phyloP scores from a whole-genome alignment of 2,888 invertebrate species.

The Amaurobius ferox region DNA sequence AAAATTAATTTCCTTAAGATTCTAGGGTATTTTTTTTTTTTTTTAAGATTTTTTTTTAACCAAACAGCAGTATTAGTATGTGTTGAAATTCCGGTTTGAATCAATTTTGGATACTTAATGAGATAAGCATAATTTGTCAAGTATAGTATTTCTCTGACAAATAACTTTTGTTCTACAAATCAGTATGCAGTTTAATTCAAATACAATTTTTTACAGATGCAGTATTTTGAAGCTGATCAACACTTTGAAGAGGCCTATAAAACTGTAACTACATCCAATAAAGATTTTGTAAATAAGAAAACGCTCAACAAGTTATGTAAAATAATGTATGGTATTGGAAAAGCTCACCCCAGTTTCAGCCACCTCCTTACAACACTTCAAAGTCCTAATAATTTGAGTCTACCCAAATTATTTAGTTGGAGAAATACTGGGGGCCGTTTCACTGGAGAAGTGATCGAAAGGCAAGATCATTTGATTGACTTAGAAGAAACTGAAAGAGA shows the following conservation, averaged over 20 bases:
- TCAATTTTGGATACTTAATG: no score
- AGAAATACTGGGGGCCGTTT: constrained; percentile 15
- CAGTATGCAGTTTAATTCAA: no score
- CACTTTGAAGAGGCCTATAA: constrained; percentile 25
- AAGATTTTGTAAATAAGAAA: background rate
- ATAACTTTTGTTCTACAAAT: no score
- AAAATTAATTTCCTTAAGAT: no score
- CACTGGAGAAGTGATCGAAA: background rate
- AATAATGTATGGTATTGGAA: constrained; percentile 33
- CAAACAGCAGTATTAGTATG: no score
- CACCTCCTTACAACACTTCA: background rate
- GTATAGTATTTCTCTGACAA: no score
- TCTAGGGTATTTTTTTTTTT: no score
- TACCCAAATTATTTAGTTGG: constrained; percentile 8
- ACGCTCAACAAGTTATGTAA: constrained; percentile 1
- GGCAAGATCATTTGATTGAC: background rate
- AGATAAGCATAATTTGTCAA: no score
- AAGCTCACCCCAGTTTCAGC: constrained; percentile 18
- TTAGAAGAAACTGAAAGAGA: background rate
- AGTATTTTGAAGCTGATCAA: constrained; percentile 11
- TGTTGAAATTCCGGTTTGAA: no score
- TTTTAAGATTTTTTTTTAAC: no score
- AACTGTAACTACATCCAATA: background rate
- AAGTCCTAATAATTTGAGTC: background rate
- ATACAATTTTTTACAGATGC: constrained; percentile 14